Conservation (phyloP, 2,888 invertebrate genomes). For the Drosophila testacea region DNA sequence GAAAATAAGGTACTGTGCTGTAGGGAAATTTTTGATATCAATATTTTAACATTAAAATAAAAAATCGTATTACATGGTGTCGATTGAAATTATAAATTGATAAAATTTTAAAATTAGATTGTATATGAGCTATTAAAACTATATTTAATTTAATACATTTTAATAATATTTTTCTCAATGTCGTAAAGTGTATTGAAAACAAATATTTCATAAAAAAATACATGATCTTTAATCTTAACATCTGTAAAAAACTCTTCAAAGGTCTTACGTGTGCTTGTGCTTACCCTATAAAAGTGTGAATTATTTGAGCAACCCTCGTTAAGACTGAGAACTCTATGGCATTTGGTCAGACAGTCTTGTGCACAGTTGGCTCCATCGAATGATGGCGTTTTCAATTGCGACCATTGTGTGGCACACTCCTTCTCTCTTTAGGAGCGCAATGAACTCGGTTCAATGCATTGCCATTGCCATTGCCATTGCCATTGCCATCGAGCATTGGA, state of each 20-base stretch:
- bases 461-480: conserved; percentile 37
- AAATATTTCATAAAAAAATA: no score
- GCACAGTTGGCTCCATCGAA: conserved; percentile 58
- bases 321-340: conserved; percentile 13
- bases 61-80: no score
- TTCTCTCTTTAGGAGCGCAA: conserved; percentile 43
- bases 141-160: no score
- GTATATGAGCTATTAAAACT: no score
- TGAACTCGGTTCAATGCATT: conserved; percentile 59
- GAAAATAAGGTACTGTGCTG: no score
- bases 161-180: no score
- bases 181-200: no score
- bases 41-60: no score
- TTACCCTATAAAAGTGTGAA: neutral
- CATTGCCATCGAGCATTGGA: conserved; percentile 33
- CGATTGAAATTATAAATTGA: no score
- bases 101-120: no score
- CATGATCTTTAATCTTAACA: no score
- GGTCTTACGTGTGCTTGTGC: neutral
- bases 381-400: conserved; percentile 71
- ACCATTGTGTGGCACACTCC: conserved; percentile 55
- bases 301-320: conserved; percentile 19
- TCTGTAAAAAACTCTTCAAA: neutral
- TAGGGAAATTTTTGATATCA: no score
- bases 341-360: conserved; percentile 49